These are phyloP conservation scores for Dissostichus mawsoni DNA, from an alignment of 2,113 vertebrate species.

Conservation along the genomic window DNA sequence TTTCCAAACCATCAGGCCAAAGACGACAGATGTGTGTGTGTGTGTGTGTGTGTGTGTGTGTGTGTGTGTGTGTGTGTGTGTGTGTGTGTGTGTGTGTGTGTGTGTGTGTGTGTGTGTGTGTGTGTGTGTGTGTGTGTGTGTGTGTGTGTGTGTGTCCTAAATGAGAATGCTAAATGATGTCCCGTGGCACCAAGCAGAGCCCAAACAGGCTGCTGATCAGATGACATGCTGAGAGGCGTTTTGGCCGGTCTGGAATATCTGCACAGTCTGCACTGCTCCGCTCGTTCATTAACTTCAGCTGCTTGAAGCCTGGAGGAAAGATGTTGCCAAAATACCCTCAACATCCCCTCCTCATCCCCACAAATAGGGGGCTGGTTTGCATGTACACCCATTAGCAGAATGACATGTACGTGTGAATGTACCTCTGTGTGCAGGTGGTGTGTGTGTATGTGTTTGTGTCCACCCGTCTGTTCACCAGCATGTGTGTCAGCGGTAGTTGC, in stretches of 20 bases:
- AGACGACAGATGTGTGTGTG: not conserved
- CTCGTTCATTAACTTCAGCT: constrained; percentile 65
- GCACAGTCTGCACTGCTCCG: constrained; percentile 53
- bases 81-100: not conserved
- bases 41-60: constrained; percentile 3
- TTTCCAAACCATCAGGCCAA: not conserved
- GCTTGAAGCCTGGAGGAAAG: constrained; percentile 38
- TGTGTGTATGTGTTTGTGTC: constrained; percentile 32
- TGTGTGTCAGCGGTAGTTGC: constrained; percentile 70
- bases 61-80: constrained; percentile 7
- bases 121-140: constrained; percentile 1
- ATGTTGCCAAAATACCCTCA: constrained; percentile 31
- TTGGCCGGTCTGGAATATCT: constrained; percentile 56
- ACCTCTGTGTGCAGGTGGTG: constrained; percentile 32
- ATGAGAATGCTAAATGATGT: constrained; percentile 39
- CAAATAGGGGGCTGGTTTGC: constrained; percentile 21
- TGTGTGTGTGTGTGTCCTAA: constrained; percentile 17
- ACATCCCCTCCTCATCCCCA: constrained; percentile 7
- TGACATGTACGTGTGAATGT: constrained; percentile 36
- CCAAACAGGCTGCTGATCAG: constrained; percentile 65
- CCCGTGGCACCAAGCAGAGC: constrained; percentile 23
- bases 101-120: constrained; percentile 7
- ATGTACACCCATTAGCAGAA: constrained; percentile 43
- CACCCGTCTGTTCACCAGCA: constrained; percentile 66
- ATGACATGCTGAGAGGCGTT: constrained; percentile 68